Percentiles rank a stretch among this genome's conserved stretches.
phyloP scores from a whole-genome alignment of 2,797 vertebrate species.

The Enteromius anoplus region DNA sequence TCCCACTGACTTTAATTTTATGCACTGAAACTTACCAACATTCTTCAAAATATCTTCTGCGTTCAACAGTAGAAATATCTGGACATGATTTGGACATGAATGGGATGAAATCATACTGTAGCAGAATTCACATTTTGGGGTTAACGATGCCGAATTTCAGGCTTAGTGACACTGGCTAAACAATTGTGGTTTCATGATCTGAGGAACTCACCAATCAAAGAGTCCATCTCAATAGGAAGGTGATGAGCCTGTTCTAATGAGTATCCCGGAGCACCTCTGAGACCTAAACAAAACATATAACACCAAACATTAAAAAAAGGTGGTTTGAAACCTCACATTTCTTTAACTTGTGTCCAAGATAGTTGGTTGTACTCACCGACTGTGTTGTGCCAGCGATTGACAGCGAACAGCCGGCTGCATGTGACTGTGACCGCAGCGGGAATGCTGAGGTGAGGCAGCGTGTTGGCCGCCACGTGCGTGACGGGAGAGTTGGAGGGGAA shows the following conservation, averaged over 20 bases:
- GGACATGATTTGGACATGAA: neutral
- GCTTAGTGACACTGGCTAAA: neutral
- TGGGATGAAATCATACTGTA: neutral
- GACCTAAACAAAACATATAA: conserved; percentile 75
- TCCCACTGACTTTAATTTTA: neutral
- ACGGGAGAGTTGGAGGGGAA: conserved; percentile 96
- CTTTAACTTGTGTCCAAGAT: neutral
- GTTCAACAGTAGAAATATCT: neutral
- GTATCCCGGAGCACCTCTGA: conserved; percentile 95
- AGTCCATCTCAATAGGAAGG: conserved; percentile 98
- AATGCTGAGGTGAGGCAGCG: conserved; percentile 90
- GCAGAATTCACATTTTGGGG: neutral
- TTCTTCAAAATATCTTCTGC: neutral
- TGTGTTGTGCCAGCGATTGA: conserved; percentile 98
- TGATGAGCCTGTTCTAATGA: conserved; percentile 98
- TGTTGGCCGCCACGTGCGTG: conserved; percentile 95
- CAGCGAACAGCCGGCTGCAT: conserved; percentile 93
- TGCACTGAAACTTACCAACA: neutral
- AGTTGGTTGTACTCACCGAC: conserved; percentile 81
- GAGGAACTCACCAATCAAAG: conserved; percentile 87
- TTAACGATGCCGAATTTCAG: neutral
- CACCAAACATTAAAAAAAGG: neutral
- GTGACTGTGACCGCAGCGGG: conserved; percentile 96
- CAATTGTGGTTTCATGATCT: neutral
- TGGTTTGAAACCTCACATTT: neutral